Evolutionary conservation across 1,140 invertebrate species (phyloP).

Genomic region (Drosophila leontia): DNA sequence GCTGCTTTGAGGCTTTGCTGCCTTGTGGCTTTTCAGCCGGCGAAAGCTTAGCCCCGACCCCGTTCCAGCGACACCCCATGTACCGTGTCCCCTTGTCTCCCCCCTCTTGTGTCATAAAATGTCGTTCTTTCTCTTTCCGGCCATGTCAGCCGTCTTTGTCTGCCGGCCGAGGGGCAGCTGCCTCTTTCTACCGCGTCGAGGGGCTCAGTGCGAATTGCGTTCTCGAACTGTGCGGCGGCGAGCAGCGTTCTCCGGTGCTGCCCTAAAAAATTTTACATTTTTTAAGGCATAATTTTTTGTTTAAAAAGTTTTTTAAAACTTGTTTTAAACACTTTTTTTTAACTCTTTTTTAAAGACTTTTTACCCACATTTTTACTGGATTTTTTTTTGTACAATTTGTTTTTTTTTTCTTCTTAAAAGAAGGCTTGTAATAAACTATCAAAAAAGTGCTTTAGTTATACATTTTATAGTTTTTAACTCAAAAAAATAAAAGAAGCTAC

Average conservation of each 20-base stretch:
- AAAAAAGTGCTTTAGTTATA: neutral
- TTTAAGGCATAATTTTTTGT: no score
- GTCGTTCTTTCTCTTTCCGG: neutral
- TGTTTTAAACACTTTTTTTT: neutral
- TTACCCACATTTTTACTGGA: no score
- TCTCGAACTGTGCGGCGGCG: conserved; percentile 58
- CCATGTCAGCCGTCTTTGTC: conserved; percentile 2
- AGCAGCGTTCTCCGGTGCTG: conserved; percentile 23
- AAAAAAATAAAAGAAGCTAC: neutral
- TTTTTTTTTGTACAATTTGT: no score
- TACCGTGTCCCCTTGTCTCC: neutral
- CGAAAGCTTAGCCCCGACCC: conserved; percentile 52
- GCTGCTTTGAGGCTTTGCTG: neutral
- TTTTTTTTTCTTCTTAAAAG: neutral
- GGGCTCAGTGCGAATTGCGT: conserved; percentile 71
- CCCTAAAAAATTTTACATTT: neutral
- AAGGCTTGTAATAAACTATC: neutral
- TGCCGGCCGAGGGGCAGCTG: conserved; percentile 25
- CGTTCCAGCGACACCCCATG: conserved; percentile 3
- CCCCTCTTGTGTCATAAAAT: neutral
- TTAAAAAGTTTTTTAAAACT: no score
- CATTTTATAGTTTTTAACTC: no score
- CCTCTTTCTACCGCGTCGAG: conserved; percentile 14
- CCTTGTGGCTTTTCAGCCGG: conserved; percentile 14
- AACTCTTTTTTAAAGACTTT: no score